phyloP scores from a whole-genome alignment of 2,113 vertebrate genomes.

The Atrichornis clamosus region DNA sequence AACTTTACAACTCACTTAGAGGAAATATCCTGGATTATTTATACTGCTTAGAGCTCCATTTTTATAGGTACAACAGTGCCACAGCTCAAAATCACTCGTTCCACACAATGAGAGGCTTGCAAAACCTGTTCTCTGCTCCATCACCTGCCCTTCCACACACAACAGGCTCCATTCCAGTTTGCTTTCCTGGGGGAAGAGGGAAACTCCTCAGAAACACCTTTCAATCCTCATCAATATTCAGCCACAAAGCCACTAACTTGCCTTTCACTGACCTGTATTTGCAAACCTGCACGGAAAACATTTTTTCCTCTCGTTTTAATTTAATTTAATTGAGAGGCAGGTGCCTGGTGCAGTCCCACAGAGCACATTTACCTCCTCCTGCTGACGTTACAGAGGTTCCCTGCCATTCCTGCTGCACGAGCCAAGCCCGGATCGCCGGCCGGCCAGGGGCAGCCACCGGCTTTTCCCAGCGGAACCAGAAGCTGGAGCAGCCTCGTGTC shows the following conservation, averaged over 20 bases:
- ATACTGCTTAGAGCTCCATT: not conserved
- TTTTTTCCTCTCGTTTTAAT: not conserved
- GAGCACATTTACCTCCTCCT: not conserved
- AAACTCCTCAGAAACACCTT: not conserved
- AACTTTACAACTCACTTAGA: not conserved
- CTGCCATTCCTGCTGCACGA: not conserved
- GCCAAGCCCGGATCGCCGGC: not conserved
- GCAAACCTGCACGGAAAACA: not conserved
- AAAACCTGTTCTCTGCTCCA: not conserved
- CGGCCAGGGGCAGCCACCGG: not conserved
- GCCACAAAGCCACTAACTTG: rapidly evolving
- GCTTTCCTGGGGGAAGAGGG: not conserved
- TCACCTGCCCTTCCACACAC: not conserved
- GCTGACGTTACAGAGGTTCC: not conserved
- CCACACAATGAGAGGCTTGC: not conserved
- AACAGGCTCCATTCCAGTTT: not conserved
- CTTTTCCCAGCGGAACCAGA: rapidly evolving
- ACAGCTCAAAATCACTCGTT: not conserved
- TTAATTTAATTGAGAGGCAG: conserved; percentile 21
- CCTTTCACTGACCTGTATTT: not conserved
- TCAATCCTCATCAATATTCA: not conserved
- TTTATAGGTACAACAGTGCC: not conserved
- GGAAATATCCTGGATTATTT: not conserved
- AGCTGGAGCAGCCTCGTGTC: not conserved
- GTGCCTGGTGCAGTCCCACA: not conserved